Base-by-base conservation (phyloP, 2,113 vertebrate genomes). In the Taurulus bubalis region DNA sequence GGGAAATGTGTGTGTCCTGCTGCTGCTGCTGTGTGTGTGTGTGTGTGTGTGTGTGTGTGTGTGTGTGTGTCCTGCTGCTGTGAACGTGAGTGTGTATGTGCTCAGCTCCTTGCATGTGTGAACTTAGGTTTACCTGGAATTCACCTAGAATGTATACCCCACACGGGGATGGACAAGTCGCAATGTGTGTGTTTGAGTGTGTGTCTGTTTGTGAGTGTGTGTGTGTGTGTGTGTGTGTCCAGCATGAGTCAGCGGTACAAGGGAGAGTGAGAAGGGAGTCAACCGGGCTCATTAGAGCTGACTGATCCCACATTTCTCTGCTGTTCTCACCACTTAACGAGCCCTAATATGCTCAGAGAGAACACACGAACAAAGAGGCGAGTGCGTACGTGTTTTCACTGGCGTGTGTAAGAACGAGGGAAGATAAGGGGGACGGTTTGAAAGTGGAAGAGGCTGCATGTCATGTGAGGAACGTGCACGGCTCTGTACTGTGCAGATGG, bases 281-380 rank as follows among this genome's bases (percentile, higher is more conserved):
- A 89, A 88, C 85, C 84, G 91, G 89, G 65, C 89, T 93, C 90
- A 88, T 94, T 93, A 92, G 77, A 88, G 84, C 81, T 71, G 88
- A 91, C 88, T 90, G 89, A 90, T 92, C 88, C 87, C 73, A 89
- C 87, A 89, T 90, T 88, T 88, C 88, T 85, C 66, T 8, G 45
- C 89, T 82, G 91, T 89, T 88, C 88, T 75, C 77, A 22, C 76
- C 89, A 85, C 88, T 91, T 90, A 92, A 89, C 81, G 55, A 92
- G 81, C 71, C 77, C 80, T 92, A 88, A 92, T 88, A 84, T 45
- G 70, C 85, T 89, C 82, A 36, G 75, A 26, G 28, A 89, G 83
- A 84, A 80, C 70, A 81, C 85, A 60, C 74, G 11, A 49, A 40
- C 59, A 53, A 38, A 36, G 45, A 55, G 55, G 59, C n/a, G 18